phyloP scores from a whole-genome alignment of 2,888 invertebrate species.

The Aphodius sticticus region DNA sequence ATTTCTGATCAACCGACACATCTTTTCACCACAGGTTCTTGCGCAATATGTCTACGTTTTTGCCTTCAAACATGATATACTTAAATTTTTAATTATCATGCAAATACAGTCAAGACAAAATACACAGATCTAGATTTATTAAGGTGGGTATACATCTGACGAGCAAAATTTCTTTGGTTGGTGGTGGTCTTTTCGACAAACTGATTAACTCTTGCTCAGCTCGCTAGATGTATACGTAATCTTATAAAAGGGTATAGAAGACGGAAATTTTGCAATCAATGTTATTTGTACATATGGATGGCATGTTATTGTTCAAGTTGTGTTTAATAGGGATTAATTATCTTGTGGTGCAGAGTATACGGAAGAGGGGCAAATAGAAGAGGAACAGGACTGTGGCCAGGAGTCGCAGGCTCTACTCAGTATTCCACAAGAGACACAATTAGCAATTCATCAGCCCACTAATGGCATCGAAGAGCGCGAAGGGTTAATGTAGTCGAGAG shows the following conservation, averaged over 20 bases:
- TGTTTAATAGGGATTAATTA: slow-evolving; percentile 19
- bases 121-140: no score
- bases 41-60: no score
- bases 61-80: no score
- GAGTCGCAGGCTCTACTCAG: slow-evolving; percentile 44
- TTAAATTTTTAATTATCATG: no score
- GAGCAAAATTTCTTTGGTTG: no score
- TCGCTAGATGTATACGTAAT: no score
- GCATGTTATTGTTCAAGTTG: background rate
- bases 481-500: slow-evolving; percentile 32
- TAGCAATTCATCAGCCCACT: slow-evolving; percentile 44
- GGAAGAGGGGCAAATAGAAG: slow-evolving; percentile 45
- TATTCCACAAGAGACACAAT: slow-evolving; percentile 60
- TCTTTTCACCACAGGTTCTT: no score
- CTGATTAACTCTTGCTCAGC: no score
- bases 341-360: slow-evolving; percentile 29
- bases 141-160: no score
- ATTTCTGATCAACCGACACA: no score
- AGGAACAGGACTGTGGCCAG: slow-evolving; percentile 55
- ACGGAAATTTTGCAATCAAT: slow-evolving; percentile 12
- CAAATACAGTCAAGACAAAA: no score
- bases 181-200: no score
- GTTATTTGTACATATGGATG: slow-evolving; percentile 9
- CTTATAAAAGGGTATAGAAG: background rate
- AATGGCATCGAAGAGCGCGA: slow-evolving; percentile 19